phyloP scores from a whole-genome alignment of 2,797 vertebrate genomes.

The Manis crassicaudata region DNA sequence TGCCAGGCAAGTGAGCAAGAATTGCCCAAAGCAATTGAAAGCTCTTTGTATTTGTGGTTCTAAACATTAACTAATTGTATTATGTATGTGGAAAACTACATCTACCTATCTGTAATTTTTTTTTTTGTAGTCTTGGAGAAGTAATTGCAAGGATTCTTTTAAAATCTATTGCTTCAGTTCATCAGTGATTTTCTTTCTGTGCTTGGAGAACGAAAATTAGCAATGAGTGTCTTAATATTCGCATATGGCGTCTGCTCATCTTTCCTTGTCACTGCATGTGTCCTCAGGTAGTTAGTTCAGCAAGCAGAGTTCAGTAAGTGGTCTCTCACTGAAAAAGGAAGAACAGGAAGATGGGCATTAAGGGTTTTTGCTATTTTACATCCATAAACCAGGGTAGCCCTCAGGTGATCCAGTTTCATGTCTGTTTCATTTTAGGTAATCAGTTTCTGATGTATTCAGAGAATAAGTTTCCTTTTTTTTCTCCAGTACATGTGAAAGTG shows the following conservation, averaged over 20 bases:
- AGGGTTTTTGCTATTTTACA: conserved; percentile 52
- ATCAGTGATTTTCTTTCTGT: conserved; percentile 41
- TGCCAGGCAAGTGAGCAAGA: conserved; percentile 9
- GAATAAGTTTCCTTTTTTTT: conserved; percentile 62
- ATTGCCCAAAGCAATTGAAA: neutral
- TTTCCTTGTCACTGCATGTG: neutral
- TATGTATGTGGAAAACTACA: conserved; percentile 20
- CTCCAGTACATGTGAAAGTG: conserved; percentile 22
- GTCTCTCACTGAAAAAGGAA: conserved; percentile 42
- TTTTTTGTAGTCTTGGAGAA: neutral
- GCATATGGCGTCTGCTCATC: neutral
- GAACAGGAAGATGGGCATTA: neutral
- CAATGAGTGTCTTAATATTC: conserved; percentile 46
- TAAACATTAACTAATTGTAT: conserved; percentile 37
- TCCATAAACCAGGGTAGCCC: conserved; percentile 59
- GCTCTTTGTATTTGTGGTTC: neutral
- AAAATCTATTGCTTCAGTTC: neutral
- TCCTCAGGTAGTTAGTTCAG: conserved; percentile 8
- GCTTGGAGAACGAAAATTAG: conserved; percentile 12
- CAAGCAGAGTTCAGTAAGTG: neutral
- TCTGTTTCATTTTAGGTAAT: conserved; percentile 71
- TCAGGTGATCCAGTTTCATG: conserved; percentile 57
- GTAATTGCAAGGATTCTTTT: neutral
- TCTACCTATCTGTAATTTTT: neutral
- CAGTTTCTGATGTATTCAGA: conserved; percentile 34